A percentile compares a stretch with the other conserved stretches of the same genome.
Evolutionary conservation across 2,113 vertebrate species (phyloP).

Genomic region (Corvus hawaiiensis): DNA sequence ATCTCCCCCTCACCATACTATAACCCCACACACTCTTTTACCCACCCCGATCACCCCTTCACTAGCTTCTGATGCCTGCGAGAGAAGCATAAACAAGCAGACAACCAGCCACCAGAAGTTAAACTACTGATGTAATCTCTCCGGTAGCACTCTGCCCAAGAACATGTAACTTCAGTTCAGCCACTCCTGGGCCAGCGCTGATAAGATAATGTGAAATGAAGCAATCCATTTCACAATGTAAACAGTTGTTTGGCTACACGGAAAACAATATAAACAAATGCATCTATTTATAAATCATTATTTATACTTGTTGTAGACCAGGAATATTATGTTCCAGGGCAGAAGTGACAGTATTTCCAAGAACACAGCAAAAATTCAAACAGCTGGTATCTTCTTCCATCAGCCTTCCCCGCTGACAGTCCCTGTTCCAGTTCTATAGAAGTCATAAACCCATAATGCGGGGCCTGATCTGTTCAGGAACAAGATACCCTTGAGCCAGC

Average conservation of each 20-base stretch:
- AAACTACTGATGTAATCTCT: neutral
- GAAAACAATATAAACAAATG: neutral
- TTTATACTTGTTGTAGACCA: neutral
- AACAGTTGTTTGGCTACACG: neutral
- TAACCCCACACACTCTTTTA: neutral
- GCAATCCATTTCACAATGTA: neutral
- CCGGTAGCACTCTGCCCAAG: neutral
- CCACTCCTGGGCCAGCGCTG: neutral
- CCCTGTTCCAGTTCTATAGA: neutral
- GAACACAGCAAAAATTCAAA: neutral
- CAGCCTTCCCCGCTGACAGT: neutral
- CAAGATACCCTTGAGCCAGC: neutral
- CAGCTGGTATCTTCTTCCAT: neutral
- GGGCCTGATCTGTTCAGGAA: neutral
- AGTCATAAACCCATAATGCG: neutral
- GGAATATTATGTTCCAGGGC: neutral
- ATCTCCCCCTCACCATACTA: too few relatives aligned
- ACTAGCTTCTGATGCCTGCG: accelerated
- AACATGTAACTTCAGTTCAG: neutral
- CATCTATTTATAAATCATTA: neutral
- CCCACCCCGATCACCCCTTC: accelerated
- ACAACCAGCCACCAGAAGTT: neutral
- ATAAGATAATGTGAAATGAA: neutral
- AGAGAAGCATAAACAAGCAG: neutral
- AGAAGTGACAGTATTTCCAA: neutral